Evolutionary conservation across 2,113 vertebrate species (phyloP), one percentile per base, ranked within the genome.

Genomic region (Ellobius talpinus): DNA sequence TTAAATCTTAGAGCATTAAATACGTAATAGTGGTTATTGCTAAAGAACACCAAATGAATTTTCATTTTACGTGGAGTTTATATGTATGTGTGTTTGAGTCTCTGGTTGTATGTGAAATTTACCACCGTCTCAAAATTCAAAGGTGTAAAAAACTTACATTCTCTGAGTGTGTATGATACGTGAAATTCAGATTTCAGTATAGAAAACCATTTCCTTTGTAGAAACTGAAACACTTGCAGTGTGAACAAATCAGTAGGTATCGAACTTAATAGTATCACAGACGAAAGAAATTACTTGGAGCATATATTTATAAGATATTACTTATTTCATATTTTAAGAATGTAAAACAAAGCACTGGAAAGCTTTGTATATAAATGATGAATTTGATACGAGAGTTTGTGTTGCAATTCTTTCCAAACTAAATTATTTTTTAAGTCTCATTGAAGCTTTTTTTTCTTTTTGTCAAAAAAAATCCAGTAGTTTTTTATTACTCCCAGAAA

Each of bases 141-240:
- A 95, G 47, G 66, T 93, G 13, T 90, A 94, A 97, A 96, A 86
- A 90, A 86, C 66, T 88, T 61, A 93, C 10, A 21, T 77, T 90
- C 23, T 77, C 90, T 74, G 86, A 93, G 52, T 91, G 23, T 74
- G 31, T 84, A 74, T 47, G 52, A 89, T 89, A 79, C 24, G 29
- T 85, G 29, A 3, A 81, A 90, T 95, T 91, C 82, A 29, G 45
- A 87, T 12, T 76, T 12, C 94, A 21, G 4, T 65, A 81, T 90
- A 58, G 58, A 91, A 96, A 72, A 92, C 9, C 90, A 93, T 68
- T 77, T 68, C n/a, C 94, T 97, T 93, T 96, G n/a, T 73, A 98
- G 84, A 93, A 39, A 66, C 29, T 87, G 74, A 93, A 96, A 88
- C 47, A 81, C 74, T 58, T 95, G 50, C 31, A 90, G 85, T 90